These are phyloP conservation scores for Tetrapedia diversipes DNA, from an alignment of 2,888 invertebrate genomes.

Conservation along the genomic window DNA sequence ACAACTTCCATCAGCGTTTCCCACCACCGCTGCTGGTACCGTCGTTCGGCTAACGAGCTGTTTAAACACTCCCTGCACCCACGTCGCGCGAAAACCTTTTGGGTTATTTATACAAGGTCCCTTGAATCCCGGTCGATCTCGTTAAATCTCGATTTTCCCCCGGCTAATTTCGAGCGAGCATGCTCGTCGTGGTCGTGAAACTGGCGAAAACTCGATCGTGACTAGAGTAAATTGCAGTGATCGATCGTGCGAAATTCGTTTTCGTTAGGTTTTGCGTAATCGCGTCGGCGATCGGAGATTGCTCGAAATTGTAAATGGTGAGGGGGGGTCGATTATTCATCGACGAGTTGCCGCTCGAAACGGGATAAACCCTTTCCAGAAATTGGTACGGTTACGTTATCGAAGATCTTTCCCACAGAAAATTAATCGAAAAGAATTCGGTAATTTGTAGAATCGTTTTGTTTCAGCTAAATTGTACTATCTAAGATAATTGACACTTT, in stretches of 20 bases:
- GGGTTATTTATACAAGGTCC: slow-evolving; percentile 17
- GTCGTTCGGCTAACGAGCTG: slow-evolving; percentile 36
- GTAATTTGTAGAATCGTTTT: background rate
- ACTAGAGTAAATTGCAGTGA: slow-evolving; percentile 9
- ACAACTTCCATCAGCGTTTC: slow-evolving; percentile 20
- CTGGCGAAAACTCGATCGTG: slow-evolving; percentile 5
- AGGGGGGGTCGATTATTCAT: slow-evolving; percentile 2
- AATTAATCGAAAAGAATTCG: background rate
- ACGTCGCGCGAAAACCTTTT: background rate
- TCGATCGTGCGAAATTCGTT: slow-evolving; percentile 9
- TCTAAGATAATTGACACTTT: too few relatives aligned
- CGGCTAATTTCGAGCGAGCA: background rate
- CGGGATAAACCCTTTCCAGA: background rate
- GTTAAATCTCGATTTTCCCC: background rate
- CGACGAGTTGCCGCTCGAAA: background rate
- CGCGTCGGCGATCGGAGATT: slow-evolving; percentile 10
- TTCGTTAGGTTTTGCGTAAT: slow-evolving; percentile 6
- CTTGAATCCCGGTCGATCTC: background rate
- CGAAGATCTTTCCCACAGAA: background rate
- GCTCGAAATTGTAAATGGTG: slow-evolving; percentile 16
- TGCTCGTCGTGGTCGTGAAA: background rate
- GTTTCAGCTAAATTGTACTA: too few relatives aligned
- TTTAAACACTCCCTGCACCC: slow-evolving; percentile 15
- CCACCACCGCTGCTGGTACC: background rate
- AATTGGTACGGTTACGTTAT: background rate